Evolutionary conservation across 2,888 invertebrate species (phyloP).

Genomic region (Epistrophe eligans): DNA sequence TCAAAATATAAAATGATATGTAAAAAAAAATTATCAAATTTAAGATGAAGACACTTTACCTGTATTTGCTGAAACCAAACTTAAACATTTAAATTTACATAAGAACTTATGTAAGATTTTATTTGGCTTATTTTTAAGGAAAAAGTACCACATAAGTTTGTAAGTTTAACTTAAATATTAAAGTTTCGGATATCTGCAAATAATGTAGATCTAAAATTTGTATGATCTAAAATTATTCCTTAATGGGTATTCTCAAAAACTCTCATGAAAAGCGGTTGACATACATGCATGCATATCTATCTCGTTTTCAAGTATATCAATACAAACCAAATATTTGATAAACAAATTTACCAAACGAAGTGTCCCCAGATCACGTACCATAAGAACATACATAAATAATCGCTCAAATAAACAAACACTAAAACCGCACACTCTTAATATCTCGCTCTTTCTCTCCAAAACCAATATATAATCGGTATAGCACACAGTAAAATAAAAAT

Average conservation of each 20-base stretch:
- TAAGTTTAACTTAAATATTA: not conserved
- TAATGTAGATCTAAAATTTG: not conserved
- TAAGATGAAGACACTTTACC: too few relatives aligned
- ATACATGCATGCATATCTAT: not conserved
- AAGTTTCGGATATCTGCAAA: not conserved
- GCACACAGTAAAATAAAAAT: conserved; percentile 33
- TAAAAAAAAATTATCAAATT: too few relatives aligned
- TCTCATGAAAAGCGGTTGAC: not conserved
- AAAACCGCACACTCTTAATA: not conserved
- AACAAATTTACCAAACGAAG: conserved; percentile 42
- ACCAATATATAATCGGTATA: conserved; percentile 38
- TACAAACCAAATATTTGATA: conserved; percentile 35
- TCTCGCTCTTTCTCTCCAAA: not conserved
- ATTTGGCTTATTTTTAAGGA: too few relatives aligned
- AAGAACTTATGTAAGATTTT: too few relatives aligned
- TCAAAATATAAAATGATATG: too few relatives aligned
- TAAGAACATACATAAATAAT: conserved; percentile 44
- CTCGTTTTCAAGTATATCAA: not conserved
- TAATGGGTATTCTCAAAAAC: not conserved
- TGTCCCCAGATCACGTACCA: conserved; percentile 26
- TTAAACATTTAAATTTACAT: too few relatives aligned
- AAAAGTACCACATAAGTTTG: too few relatives aligned
- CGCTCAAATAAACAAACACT: conserved; percentile 43
- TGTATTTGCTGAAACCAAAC: too few relatives aligned
- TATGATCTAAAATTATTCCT: not conserved